Evolutionary conservation across 2,888 invertebrate genomes (phyloP), one percentile per base, ranked within the genome.

Genomic region (Thumatha senex): DNA sequence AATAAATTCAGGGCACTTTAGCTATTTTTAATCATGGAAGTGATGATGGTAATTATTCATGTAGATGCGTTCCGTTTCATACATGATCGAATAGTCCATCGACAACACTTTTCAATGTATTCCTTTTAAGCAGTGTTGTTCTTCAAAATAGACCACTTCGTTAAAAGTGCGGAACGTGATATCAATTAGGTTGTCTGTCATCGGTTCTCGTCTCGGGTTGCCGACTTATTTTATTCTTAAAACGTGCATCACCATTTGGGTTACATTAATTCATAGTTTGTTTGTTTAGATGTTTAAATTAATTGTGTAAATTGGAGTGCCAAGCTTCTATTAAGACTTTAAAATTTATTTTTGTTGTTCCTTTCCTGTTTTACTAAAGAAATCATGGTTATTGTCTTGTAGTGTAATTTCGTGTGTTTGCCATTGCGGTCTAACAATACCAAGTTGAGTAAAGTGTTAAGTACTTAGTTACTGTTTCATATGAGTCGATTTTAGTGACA

Each of bases 141-240:
- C 54, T 77, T 73, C 48, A 70, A 79, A 81, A 82, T 84, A 82
- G 78, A 83, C 71, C 80, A 78, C 83, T 86, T 80, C 69, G 72
- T 76, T 75, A 64, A 70, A 74, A 75, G 63, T 68, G 65, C 62
- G 84, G 65, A 87, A 89, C 77, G 67, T 73, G 85, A 89, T 87
- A 88, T 85, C 85, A 87, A 87, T 89, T 86, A 88, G 82, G 75
- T 78, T 71, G 76, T 72, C 82, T 81, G 85, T 86, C 88, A 75
- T 70, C 82, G 57, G 60, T 66, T 58, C 52, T 59, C 57, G 80
- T 75, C 63, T 89, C 69, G 58, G 54, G 67, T 88, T 84, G 67
- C 84, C 62, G 67, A 63, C 66, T 72, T 76, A 73, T 77, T 79
- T 74, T 71, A 74, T 74, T 74, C 67, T 56, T 10, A 67, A 68